These are phyloP conservation scores for Sebastes melanostomus DNA, from an alignment of 2,797 vertebrate species.

Conservation along the genomic window DNA sequence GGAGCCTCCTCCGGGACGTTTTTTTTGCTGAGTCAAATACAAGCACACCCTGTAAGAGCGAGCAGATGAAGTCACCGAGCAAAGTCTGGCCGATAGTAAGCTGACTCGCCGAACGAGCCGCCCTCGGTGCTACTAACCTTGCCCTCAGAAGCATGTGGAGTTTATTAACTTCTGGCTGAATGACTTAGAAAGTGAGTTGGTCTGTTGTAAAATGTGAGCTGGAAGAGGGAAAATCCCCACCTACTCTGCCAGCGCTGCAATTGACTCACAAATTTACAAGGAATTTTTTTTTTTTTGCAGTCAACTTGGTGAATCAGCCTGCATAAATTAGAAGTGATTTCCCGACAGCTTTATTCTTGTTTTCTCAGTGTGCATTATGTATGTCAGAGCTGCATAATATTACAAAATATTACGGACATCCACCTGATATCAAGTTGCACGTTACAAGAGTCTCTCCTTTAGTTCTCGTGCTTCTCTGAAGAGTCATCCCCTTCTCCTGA, in stretches of 20 bases:
- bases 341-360: too few species aligned
- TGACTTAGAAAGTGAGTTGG: slow-evolving; percentile 19
- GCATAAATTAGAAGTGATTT: not conserved
- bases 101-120: slow-evolving; percentile 36
- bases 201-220: slow-evolving; percentile 18
- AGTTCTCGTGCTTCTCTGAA: not conserved
- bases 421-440: not conserved
- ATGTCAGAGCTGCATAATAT: not conserved
- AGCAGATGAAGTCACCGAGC: slow-evolving; percentile 53
- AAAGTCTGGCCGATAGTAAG: slow-evolving; percentile 51
- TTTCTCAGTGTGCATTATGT: not conserved
- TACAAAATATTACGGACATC: not conserved
- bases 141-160: slow-evolving; percentile 43
- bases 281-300: not conserved
- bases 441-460: not conserved
- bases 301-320: not conserved
- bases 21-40: slow-evolving; percentile 62
- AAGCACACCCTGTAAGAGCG: slow-evolving; percentile 34
- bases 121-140: slow-evolving; percentile 28
- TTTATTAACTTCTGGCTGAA: slow-evolving; percentile 42
- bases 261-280: slow-evolving; percentile 48
- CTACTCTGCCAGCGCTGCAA: not conserved
- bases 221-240: slow-evolving; percentile 46
- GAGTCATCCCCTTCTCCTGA: not conserved
- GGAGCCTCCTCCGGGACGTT: slow-evolving; percentile 20